Evolutionary conservation across 2,797 vertebrate genomes (phyloP), one percentile per base, ranked within the genome.

Genomic region (Poeciliopsis paucimaculata): DNA sequence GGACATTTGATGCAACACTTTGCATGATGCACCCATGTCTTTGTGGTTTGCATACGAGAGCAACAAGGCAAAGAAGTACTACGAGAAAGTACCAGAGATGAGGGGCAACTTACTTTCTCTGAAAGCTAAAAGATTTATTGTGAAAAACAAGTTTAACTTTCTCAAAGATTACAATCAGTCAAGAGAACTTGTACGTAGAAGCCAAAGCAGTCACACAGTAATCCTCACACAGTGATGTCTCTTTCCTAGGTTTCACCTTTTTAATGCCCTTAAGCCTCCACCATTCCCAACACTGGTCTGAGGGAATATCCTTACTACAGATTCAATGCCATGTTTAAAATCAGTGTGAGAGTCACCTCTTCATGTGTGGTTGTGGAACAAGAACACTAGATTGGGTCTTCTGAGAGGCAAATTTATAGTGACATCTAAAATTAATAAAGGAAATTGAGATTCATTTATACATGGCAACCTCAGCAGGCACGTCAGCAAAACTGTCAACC

Each of bases 381-480:
- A 68, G 82, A 80, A 77, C 2, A 4, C 77, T 55, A 15, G 79
- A 82, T 84, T 80, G 83, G 77, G 81, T 84, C 84, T 87, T 85
- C 86, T 92, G 84, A 89, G 85, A 87, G 81, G 92, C 89, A 95
- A 94, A 95, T 94, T 90, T 91, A 90, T 89, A 91, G 87, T 93
- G 94, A 93, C 91, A 88, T 90, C 86, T 90, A 90, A 96, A 96
- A 97, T 97, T 96, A 97, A 96, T 96, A 96, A 95, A 92, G 95
- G 94, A 96, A 97, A 96, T 93, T 95, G 95, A 94, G 93, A 96
- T 95, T 96, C 90, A 95, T 96, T 96, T 96, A 93, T 95, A 95
- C 90, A 88, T 86, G 93, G 85, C 87, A 92, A 81, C 86, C 87
- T 95, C 90, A 92, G 94, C 92, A 94, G 90, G 91, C 86, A 76